Evolutionary conservation across 2,113 vertebrate genomes (phyloP).

Genomic region (Elachura formosa): DNA sequence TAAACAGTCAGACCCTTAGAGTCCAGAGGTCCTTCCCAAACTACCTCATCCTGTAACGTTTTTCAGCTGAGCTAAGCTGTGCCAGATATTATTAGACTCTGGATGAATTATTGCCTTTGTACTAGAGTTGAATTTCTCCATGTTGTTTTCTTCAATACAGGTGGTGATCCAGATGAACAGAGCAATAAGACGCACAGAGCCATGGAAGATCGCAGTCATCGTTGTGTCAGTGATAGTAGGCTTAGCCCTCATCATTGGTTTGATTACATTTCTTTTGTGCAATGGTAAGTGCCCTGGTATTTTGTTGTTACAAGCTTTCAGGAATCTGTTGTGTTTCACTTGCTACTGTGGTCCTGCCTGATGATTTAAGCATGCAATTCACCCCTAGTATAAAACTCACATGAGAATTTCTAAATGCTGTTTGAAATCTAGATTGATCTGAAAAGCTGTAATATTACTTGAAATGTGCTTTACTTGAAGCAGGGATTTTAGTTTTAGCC

Average conservation of each 20-base stretch:
- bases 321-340: neutral
- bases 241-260: constrained; percentile 53
- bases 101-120: neutral
- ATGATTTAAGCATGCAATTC: neutral
- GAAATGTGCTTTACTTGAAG: neutral
- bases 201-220: constrained; percentile 62
- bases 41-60: neutral
- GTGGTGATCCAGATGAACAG: neutral
- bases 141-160: neutral
- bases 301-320: neutral
- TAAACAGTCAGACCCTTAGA: neutral
- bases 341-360: neutral
- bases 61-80: neutral
- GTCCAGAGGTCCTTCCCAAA: neutral
- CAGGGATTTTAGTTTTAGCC: neutral
- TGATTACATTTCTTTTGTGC: constrained; percentile 61
- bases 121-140: neutral
- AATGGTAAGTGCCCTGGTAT: constrained; percentile 37
- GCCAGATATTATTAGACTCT: neutral
- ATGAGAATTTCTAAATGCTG: neutral
- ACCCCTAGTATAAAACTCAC: neutral
- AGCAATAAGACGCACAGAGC: constrained; percentile 4
- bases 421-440: neutral
- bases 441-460: neutral
- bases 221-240: neutral